Evolutionary conservation across 2,113 vertebrate genomes (phyloP).

Genomic region (Alethe castanea): DNA sequence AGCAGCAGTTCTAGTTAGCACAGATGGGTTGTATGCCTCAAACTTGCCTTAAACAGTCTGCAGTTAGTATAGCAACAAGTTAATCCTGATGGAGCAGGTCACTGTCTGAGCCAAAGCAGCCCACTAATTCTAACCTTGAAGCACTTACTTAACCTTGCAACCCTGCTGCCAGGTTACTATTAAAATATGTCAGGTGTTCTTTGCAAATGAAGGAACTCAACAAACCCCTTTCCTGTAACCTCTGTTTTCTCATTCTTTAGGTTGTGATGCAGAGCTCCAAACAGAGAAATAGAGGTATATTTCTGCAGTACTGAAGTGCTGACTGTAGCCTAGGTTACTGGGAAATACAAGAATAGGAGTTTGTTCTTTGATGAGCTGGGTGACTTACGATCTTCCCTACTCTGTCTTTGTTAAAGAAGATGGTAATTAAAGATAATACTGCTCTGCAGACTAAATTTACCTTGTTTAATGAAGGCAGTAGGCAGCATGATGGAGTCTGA

Average conservation of each 20-base stretch:
- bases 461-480: not conserved
- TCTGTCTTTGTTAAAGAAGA: slow-evolving; percentile 11
- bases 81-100: not conserved
- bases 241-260: not conserved
- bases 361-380: not conserved
- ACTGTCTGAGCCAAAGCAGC: not conserved
- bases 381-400: not conserved
- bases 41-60: not conserved
- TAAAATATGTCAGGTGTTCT: not conserved
- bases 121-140: not conserved
- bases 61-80: not conserved
- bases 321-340: not conserved
- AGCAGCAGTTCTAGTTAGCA: not conserved
- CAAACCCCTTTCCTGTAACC: not conserved
- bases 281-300: not conserved
- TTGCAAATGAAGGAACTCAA: not conserved
- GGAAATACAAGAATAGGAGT: not conserved
- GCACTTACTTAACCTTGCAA: not conserved
- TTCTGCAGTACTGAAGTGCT: not conserved
- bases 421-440: slow-evolving; percentile 29
- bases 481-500: not conserved
- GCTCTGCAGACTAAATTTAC: not conserved
- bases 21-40: not conserved
- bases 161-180: not conserved
- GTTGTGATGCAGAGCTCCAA: not conserved